phyloP scores from a whole-genome alignment of 2,113 vertebrate genomes.

The Neolamprologus longior region DNA sequence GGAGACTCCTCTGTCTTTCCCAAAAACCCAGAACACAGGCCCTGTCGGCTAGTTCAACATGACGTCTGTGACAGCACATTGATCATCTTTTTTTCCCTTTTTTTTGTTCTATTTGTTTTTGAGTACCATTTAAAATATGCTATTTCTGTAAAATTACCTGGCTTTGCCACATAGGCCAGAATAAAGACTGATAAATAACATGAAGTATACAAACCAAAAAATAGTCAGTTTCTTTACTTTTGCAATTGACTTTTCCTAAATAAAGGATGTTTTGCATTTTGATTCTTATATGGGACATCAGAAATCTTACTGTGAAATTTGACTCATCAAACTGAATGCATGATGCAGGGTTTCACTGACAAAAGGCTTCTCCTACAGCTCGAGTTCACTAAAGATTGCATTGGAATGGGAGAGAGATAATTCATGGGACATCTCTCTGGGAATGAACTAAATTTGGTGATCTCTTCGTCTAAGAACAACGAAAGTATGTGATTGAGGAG shows the following conservation, averaged over 20 bases:
- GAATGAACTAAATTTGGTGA: background rate
- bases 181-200: constrained; percentile 46
- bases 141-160: constrained; percentile 63
- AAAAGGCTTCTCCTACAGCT: background rate
- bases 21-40: constrained; percentile 21
- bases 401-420: background rate
- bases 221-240: constrained; percentile 38
- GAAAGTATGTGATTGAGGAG: background rate
- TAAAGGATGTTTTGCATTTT: constrained; percentile 32
- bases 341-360: background rate
- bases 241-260: constrained; percentile 27
- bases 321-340: background rate
- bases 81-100: background rate
- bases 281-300: background rate
- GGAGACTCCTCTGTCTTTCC: constrained; percentile 41
- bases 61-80: constrained; percentile 25
- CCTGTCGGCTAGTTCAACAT: constrained; percentile 6
- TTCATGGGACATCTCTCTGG: background rate
- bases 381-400: background rate
- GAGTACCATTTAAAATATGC: constrained; percentile 51
- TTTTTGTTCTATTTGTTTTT: constrained; percentile 11
- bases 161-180: constrained; percentile 31
- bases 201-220: constrained; percentile 59
- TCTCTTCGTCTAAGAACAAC: constrained; percentile 1
- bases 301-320: constrained; percentile 5